Conservation (phyloP, 2,797 vertebrate genomes). For the Macroramphosus scolopax region DNA sequence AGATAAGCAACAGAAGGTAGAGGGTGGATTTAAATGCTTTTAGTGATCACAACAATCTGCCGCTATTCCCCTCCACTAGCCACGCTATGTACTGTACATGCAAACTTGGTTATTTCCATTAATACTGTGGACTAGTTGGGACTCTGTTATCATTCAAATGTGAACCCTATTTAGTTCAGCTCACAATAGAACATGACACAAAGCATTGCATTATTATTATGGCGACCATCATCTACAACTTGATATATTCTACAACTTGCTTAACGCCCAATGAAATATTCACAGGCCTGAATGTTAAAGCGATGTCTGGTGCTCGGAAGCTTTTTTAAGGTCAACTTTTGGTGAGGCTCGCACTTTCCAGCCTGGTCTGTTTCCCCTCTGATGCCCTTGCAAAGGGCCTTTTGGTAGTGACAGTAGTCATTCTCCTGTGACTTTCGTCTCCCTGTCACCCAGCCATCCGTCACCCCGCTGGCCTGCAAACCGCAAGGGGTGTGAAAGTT, state of each 20-base stretch:
- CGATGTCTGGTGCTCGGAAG: slow-evolving; percentile 50
- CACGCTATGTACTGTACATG: slow-evolving; percentile 31
- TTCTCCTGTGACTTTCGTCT: slow-evolving; percentile 47
- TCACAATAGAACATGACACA: slow-evolving; percentile 11
- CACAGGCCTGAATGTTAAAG: slow-evolving; percentile 55
- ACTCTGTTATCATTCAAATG: slow-evolving; percentile 10
- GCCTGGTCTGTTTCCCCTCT: slow-evolving; percentile 42
- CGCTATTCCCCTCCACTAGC: slow-evolving; percentile 5
- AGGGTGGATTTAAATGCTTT: slow-evolving; percentile 66
- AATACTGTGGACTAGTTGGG: slow-evolving; percentile 35
- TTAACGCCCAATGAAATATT: slow-evolving; percentile 63
- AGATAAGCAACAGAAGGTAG: slow-evolving; percentile 64
- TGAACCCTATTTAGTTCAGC: too few species aligned
- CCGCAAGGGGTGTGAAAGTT: slow-evolving; percentile 47
- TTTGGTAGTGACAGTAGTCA: slow-evolving; percentile 45
- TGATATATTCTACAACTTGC: slow-evolving; percentile 40
- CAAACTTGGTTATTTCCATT: slow-evolving; percentile 47
- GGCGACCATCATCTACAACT: slow-evolving; percentile 12
- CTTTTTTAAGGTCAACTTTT: slow-evolving; percentile 66
- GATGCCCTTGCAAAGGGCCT: slow-evolving; percentile 48
- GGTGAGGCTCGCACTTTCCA: slow-evolving; percentile 33
- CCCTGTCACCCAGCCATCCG: slow-evolving; percentile 37
- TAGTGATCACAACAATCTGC: slow-evolving; percentile 54
- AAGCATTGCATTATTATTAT: slow-evolving; percentile 21
- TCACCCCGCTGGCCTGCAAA: slow-evolving; percentile 41